Evolutionary conservation across 2,113 vertebrate species (phyloP).

Genomic region (Hydrochoerus hydrochaeris): DNA sequence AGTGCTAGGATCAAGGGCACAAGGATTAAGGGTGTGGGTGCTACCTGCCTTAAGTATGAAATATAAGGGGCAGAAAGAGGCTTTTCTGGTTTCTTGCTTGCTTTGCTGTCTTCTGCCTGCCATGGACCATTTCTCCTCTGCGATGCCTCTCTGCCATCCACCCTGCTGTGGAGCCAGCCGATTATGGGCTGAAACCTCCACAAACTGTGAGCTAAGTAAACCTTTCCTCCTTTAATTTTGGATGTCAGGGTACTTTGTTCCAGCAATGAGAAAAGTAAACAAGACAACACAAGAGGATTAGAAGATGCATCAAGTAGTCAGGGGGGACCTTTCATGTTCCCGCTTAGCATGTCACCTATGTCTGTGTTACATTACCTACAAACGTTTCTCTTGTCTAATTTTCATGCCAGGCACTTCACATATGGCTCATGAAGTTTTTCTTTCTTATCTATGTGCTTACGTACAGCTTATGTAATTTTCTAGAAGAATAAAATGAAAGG

Average conservation of each 20-base stretch:
- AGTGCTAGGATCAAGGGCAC: not conserved
- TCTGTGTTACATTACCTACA: no score
- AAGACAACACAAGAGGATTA: not conserved
- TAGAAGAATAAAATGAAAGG: not conserved
- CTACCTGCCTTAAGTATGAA: not conserved
- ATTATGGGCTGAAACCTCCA: not conserved
- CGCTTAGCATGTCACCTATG: not conserved
- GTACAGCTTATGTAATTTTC: not conserved
- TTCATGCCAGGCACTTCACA: not conserved
- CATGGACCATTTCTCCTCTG: not conserved
- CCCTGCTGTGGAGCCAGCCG: not conserved
- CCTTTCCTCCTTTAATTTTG: not conserved
- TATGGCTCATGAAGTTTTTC: not conserved
- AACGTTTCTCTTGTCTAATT: not conserved
- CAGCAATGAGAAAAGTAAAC: not conserved
- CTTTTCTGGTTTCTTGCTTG: not conserved
- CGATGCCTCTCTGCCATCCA: not conserved
- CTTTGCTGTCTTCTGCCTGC: not conserved
- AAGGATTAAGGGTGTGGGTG: not conserved
- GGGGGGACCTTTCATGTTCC: accelerated
- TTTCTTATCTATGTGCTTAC: not conserved
- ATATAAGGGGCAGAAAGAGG: not conserved
- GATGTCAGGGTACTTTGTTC: not conserved
- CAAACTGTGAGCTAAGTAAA: not conserved
- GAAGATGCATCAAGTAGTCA: not conserved